These are phyloP conservation scores for Pseudochaenichthys georgianus DNA, from an alignment of 2,797 vertebrate genomes.

Conservation along the genomic window DNA sequence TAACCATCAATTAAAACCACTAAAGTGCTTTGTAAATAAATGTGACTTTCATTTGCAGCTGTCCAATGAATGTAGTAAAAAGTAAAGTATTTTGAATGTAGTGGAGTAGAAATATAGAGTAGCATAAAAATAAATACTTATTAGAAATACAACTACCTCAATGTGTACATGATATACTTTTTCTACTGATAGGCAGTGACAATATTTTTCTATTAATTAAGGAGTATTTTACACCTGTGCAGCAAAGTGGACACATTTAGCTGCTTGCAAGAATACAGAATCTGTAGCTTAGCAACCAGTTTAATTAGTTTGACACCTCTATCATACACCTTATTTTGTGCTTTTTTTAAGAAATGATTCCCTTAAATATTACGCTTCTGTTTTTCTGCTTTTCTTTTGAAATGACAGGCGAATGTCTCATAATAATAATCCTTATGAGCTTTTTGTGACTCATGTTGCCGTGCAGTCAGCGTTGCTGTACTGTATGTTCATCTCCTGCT, in stretches of 20 bases:
- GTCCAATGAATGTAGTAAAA: background rate
- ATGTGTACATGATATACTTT: background rate
- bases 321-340: background rate
- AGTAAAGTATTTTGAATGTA: background rate
- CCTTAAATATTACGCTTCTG: background rate
- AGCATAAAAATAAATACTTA: background rate
- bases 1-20: no score
- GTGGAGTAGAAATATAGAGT: background rate
- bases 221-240: background rate
- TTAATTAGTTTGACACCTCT: background rate
- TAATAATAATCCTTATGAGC: background rate
- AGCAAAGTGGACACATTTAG: conserved; percentile 7
- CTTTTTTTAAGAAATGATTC: background rate
- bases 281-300: background rate
- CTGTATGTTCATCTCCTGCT: no score
- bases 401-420: background rate
- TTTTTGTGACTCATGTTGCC: background rate
- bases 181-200: background rate
- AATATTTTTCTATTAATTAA: no score
- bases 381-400: background rate
- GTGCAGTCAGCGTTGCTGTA: background rate
- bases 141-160: background rate
- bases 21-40: no score
- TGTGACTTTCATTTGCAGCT: background rate
- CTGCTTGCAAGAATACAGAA: background rate